Percentiles rank a stretch among this genome's conserved stretches.
Conservation (phyloP, 2,888 invertebrate genomes). For the Charanyca ferruginea region DNA sequence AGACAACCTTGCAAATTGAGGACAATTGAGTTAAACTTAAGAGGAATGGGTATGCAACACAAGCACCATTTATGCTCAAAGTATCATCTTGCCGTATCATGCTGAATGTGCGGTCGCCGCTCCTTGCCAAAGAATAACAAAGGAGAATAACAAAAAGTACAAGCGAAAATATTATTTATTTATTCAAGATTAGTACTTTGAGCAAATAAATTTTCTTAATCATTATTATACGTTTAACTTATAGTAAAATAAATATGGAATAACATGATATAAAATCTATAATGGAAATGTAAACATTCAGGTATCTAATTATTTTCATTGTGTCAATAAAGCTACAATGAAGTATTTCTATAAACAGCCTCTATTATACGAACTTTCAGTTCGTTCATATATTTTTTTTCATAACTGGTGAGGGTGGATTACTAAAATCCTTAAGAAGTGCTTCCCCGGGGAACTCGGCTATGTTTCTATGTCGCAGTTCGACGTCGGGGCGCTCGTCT, state of each 20-base stretch:
- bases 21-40: no score
- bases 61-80: constrained; percentile 24
- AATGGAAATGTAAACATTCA: constrained; percentile 89
- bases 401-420: constrained; percentile 80
- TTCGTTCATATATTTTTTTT: constrained; percentile 83
- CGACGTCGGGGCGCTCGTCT: constrained; percentile 81
- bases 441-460: constrained; percentile 69
- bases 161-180: constrained; percentile 78
- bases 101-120: background rate
- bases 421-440: constrained; percentile 74
- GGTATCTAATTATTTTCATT: constrained; percentile 84
- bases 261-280: constrained; percentile 90
- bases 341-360: constrained; percentile 76
- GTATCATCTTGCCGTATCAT: constrained; percentile 32
- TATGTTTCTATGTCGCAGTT: constrained; percentile 75
- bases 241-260: constrained; percentile 87
- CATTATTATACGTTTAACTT: constrained; percentile 85
- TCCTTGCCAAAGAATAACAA: background rate
- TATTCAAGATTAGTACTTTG: constrained; percentile 86
- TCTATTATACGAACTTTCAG: constrained; percentile 67
- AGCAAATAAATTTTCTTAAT: constrained; percentile 88
- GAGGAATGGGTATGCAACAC: constrained; percentile 2
- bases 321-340: constrained; percentile 74
- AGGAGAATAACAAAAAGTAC: constrained; percentile 50
- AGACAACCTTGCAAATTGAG: no score